A percentile compares a stretch with the other conserved stretches of the same genome.
Conservation (phyloP, 2,113 vertebrate species). For the Pluvialis apricaria region DNA sequence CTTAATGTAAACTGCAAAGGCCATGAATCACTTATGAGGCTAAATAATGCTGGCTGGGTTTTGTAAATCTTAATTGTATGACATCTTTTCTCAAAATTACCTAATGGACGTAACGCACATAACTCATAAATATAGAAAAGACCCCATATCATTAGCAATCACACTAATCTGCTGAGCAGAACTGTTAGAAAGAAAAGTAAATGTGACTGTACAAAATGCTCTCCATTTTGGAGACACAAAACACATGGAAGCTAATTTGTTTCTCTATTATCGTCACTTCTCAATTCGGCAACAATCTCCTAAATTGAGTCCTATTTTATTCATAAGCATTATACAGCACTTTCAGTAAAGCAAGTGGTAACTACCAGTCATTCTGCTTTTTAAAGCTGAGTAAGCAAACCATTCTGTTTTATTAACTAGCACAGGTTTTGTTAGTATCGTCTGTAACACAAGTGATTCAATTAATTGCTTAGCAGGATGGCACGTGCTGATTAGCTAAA, state of each 20-base stretch:
- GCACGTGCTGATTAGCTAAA: not conserved
- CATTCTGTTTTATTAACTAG: conserved; percentile 11
- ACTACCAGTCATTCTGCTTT: not conserved
- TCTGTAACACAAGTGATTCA: not conserved
- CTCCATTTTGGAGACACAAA: not conserved
- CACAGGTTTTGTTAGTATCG: not conserved
- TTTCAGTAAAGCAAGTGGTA: conserved; percentile 9
- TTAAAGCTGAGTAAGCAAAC: conserved; percentile 17
- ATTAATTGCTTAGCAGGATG: not conserved
- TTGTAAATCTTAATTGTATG: not conserved
- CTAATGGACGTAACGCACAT: not conserved
- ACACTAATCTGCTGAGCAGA: not conserved
- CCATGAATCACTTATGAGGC: not conserved
- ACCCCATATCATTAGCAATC: not conserved
- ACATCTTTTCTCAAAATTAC: not conserved
- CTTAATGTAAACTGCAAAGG: not conserved
- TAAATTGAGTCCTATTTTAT: conserved; percentile 23
- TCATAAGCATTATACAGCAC: not conserved
- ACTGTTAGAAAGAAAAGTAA: not conserved
- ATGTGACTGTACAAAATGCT: not conserved
- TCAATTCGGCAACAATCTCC: not conserved
- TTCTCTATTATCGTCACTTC: not conserved
- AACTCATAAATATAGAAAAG: not conserved
- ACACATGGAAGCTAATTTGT: not conserved
- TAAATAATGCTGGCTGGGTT: not conserved